phyloP scores from a whole-genome alignment of 2,888 invertebrate genomes.

The Drosophila algonquin region DNA sequence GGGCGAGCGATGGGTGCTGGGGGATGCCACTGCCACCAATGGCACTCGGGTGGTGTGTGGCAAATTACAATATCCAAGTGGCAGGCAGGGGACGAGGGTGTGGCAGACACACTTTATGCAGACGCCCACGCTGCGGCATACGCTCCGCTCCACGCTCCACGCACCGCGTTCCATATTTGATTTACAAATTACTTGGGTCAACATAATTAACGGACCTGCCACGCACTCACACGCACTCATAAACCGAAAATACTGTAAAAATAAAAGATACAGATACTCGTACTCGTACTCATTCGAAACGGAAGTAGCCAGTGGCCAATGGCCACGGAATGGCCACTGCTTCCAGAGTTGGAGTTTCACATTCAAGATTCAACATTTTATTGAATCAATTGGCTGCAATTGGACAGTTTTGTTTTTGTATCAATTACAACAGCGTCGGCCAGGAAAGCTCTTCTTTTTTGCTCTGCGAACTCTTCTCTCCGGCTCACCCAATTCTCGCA shows the following conservation, averaged over 20 bases:
- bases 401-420: constrained; percentile 41
- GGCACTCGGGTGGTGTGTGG: constrained; percentile 24
- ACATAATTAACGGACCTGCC: constrained; percentile 68
- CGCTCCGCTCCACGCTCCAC: constrained; percentile 34
- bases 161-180: constrained; percentile 52
- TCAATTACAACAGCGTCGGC: constrained; percentile 56
- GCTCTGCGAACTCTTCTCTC: constrained; percentile 12
- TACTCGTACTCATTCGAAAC: constrained; percentile 18
- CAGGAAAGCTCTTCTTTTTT: not conserved
- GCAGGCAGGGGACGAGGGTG: constrained; percentile 6
- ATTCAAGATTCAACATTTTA: constrained; percentile 41
- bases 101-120: constrained; percentile 52
- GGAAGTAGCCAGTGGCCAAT: constrained; percentile 43
- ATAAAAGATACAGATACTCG: not conserved
- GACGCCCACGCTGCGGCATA: constrained; percentile 39
- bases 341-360: constrained; percentile 33
- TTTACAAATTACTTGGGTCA: constrained; percentile 69
- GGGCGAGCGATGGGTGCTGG: constrained; percentile 32
- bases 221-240: constrained; percentile 33
- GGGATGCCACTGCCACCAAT: not conserved
- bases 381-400: constrained; percentile 75
- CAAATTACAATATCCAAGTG: constrained; percentile 59
- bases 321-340: constrained; percentile 8
- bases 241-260: not conserved
- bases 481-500: constrained; percentile 62